phyloP scores from a whole-genome alignment of 2,797 vertebrate genomes.

The Tamandua tetradactyla region DNA sequence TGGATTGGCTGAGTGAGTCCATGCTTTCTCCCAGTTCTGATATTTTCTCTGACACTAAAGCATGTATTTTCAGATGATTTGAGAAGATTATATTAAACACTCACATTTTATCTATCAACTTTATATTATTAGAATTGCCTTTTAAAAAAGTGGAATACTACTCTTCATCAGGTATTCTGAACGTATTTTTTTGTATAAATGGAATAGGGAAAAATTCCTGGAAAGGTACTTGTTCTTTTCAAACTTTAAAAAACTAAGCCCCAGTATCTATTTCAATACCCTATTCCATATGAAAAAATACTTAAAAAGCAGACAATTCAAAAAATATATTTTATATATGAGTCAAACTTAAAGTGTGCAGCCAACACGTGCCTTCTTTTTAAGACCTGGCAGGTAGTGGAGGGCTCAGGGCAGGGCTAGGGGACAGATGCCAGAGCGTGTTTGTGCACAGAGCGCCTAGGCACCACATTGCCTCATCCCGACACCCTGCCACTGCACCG shows the following conservation, averaged over 20 bases:
- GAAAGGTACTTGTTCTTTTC: not conserved
- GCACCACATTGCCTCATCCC: not conserved
- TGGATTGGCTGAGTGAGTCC: accelerated
- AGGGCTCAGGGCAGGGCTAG: not conserved
- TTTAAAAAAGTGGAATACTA: not conserved
- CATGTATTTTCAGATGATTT: not conserved
- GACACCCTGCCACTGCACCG: no score
- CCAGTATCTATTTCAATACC: no score
- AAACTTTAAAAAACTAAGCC: not conserved
- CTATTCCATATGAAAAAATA: not conserved
- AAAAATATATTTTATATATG: not conserved
- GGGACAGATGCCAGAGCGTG: not conserved
- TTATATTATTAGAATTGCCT: not conserved
- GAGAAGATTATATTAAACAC: not conserved
- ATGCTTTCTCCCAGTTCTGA: not conserved
- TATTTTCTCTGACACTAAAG: not conserved
- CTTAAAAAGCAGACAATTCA: not conserved
- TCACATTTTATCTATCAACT: not conserved
- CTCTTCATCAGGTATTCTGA: not conserved
- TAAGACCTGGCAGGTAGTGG: accelerated
- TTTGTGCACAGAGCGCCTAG: not conserved
- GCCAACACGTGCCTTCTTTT: not conserved
- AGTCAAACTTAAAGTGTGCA: not conserved
- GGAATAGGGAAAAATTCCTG: not conserved
- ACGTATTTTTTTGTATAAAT: not conserved